A percentile compares a stretch with the other conserved stretches of the same genome.
phyloP scores from a whole-genome alignment of 2,888 invertebrate species.

The Plagiodera versicolora region DNA sequence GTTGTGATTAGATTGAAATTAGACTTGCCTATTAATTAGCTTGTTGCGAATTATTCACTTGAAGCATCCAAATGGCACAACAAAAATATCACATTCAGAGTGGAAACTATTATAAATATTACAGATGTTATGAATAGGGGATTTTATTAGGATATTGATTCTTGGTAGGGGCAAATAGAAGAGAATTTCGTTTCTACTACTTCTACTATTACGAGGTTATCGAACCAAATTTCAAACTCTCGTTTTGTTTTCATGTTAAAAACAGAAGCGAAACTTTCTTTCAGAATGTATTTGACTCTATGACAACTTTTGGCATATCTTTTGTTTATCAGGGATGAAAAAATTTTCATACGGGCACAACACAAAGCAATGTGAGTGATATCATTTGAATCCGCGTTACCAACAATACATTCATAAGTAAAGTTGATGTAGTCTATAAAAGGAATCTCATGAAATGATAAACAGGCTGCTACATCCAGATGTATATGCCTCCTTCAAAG shows the following conservation, averaged over 20 bases:
- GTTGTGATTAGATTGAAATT: too few species aligned
- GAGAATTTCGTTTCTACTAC: too few species aligned
- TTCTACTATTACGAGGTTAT: background rate
- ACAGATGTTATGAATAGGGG: too few species aligned
- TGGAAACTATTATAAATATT: too few species aligned
- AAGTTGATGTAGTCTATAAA: conserved; percentile 11
- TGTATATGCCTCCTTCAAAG: too few species aligned
- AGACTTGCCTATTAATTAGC: too few species aligned
- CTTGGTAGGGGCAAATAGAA: too few species aligned
- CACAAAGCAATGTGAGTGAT: conserved; percentile 14
- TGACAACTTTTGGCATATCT: background rate
- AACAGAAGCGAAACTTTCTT: conserved; percentile 9
- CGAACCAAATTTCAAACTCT: background rate
- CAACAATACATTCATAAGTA: conserved; percentile 7
- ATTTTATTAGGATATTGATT: too few species aligned
- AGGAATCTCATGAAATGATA: conserved; percentile 11
- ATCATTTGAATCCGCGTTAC: conserved; percentile 1
- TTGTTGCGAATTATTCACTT: too few species aligned
- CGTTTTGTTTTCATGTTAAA: background rate
- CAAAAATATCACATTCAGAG: too few species aligned
- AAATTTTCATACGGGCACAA: conserved; percentile 17
- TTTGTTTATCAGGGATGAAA: background rate
- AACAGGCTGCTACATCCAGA: conserved; percentile 15
- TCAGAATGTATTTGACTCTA: conserved; percentile 9
- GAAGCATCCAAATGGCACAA: too few species aligned